A percentile compares a stretch with the other conserved stretches of the same genome.
Conservation (phyloP, 2,888 invertebrate genomes). For the Spisula subtruncata region DNA sequence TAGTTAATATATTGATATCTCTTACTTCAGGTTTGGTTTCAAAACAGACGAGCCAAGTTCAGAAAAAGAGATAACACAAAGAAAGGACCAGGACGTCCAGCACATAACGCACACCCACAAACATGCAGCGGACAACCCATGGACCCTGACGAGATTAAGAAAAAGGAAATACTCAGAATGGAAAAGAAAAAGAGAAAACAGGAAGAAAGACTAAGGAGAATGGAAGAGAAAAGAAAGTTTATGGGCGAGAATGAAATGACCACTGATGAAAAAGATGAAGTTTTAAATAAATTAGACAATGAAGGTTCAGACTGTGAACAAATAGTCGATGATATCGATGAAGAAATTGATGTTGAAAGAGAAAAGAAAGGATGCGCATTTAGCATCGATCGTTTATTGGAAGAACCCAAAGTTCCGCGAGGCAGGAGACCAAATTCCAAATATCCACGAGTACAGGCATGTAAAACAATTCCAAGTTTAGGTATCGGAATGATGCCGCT, state of each 20-base stretch:
- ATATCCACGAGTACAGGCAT: constrained; percentile 88
- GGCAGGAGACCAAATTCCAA: constrained; percentile 89
- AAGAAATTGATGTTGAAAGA: constrained; percentile 44
- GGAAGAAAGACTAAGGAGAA: constrained; percentile 92
- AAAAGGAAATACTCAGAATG: constrained; percentile 86
- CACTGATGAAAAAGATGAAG: not conserved
- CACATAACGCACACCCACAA: constrained; percentile 99
- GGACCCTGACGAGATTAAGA: constrained; percentile 91
- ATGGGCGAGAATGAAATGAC: constrained; percentile 52
- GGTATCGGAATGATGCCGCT: constrained; percentile 86
- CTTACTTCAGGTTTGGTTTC: constrained; percentile 97
- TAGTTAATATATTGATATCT: not conserved
- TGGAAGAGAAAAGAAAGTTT: constrained; percentile 77
- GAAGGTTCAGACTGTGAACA: constrained; percentile 29
- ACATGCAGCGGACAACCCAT: constrained; percentile 99
- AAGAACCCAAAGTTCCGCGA: constrained; percentile 88
- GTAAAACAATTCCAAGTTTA: constrained; percentile 88
- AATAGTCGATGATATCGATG: constrained; percentile 23
- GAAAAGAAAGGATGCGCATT: constrained; percentile 83
- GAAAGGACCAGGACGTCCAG: constrained; percentile 99
- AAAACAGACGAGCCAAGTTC: constrained; percentile 99
- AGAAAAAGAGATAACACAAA: constrained; percentile 99
- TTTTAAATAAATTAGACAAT: not conserved
- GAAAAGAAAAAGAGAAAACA: constrained; percentile 94
- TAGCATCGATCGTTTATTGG: constrained; percentile 88